A percentile compares a stretch with the other conserved stretches of the same genome.
Conservation (phyloP, 1,140 invertebrate genomes). For the Mylabris phalerata region DNA sequence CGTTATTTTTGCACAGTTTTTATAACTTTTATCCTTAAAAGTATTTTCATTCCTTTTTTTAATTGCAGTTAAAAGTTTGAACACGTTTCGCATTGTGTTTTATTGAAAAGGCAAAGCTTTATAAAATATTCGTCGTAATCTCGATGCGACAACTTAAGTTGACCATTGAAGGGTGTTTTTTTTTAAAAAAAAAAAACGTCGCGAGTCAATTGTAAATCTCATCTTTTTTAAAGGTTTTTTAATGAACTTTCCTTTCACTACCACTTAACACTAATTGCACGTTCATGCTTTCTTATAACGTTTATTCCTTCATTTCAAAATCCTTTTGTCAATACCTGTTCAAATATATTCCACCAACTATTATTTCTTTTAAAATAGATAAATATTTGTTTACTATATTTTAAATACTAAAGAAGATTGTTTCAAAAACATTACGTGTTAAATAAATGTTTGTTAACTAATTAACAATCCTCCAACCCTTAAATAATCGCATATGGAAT, state of each 20-base stretch:
- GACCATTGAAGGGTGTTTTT: slow-evolving; percentile 21
- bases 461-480: slow-evolving; percentile 7
- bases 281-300: not conserved
- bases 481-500: slow-evolving; percentile 11
- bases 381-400: too few species aligned
- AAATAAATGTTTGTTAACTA: not conserved
- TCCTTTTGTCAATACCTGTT: too few species aligned
- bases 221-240: slow-evolving; percentile 22
- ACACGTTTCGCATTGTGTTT: slow-evolving; percentile 21
- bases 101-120: slow-evolving; percentile 22
- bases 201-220: slow-evolving; percentile 10
- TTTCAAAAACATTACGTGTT: too few species aligned
- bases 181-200: slow-evolving; percentile 1
- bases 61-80: slow-evolving; percentile 24
- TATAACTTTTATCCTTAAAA: slow-evolving; percentile 22
- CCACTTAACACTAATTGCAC: slow-evolving; percentile 24
- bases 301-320: not conserved
- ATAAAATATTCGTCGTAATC: slow-evolving; percentile 25
- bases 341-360: too few species aligned
- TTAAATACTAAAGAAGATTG: too few species aligned
- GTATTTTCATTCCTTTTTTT: slow-evolving; percentile 21
- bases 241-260: slow-evolving; percentile 20
- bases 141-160: slow-evolving; percentile 19
- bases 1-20: slow-evolving; percentile 7
- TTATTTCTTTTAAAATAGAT: too few species aligned